These are phyloP conservation scores for Pammene aurita DNA, from an alignment of 2,888 invertebrate genomes.

Conservation along the genomic window DNA sequence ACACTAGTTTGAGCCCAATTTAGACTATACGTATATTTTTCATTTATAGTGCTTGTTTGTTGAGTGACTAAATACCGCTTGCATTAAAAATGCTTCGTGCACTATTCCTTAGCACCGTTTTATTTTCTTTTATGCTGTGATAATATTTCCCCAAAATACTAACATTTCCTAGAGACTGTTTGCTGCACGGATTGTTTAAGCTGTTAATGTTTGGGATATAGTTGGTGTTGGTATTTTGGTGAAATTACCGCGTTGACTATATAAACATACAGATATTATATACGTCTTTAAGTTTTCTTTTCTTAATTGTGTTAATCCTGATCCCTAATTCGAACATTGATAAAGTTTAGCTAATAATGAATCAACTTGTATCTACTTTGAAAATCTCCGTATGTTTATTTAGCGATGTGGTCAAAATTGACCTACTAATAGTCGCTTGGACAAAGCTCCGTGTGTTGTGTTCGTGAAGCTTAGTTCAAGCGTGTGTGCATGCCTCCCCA, in stretches of 20 bases:
- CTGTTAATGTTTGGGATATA: conserved; percentile 60
- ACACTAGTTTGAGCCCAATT: conserved; percentile 38
- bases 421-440: conserved; percentile 67
- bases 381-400: conserved; percentile 69
- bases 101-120: conserved; percentile 63
- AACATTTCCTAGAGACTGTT: conserved; percentile 64
- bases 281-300: conserved; percentile 18
- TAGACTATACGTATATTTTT: conserved; percentile 40
- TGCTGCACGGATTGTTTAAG: conserved; percentile 62
- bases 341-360: not conserved
- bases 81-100: conserved; percentile 68
- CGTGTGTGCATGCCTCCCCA: conserved; percentile 73
- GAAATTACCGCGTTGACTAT: conserved; percentile 63
- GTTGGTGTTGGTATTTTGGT: conserved; percentile 84
- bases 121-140: conserved; percentile 57
- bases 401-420: conserved; percentile 49
- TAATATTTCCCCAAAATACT: conserved; percentile 81
- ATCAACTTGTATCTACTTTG: not conserved
- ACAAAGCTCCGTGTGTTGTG: conserved; percentile 72
- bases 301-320: no score
- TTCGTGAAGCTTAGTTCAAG: conserved; percentile 75
- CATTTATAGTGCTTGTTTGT: conserved; percentile 40
- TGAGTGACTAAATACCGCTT: conserved; percentile 65
- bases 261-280: conserved; percentile 65
- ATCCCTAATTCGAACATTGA: no score